Base-by-base conservation (phyloP, 2,113 vertebrate genomes). In the Mesembrinibis cayennensis region DNA sequence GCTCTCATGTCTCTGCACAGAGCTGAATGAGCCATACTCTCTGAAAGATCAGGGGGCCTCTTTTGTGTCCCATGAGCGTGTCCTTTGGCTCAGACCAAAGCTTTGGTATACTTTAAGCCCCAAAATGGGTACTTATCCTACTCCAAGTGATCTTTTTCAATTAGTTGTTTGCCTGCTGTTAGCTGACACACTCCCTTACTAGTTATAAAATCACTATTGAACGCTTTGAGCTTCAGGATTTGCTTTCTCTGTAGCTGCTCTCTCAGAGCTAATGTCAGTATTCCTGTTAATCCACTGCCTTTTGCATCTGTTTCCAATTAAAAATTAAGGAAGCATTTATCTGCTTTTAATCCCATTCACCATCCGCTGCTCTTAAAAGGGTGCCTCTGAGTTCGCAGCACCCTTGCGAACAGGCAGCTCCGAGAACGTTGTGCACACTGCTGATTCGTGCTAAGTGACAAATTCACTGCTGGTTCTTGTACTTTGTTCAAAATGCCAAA, bases 371-470 rank as follows among this genome's bases (percentile, higher is more conserved):
- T 91, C 42, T 79, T 67, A 71, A 90, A 87, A 55, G n/a, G 32
- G 70, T 67, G 23, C 56, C 70, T 83, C 50, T n/a, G 59, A 89
- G 55, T 7, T 70, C 2, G 7, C 72, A 62, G 62, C 0, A 1
- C 50, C 44, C 58, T 49, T 36, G 56, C 47, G 38, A 90, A 53
- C 21, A 78, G 56, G 81, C 89, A 74, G 80, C 61, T 84, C 73
- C 1, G 2, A 63, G 44, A 94, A 44, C 1, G 1, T 1, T 1
- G 5, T 3, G 30, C 42, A 25, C 0, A 0, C 23, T 63, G 63
- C n/a, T 55, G 81, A 82, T 44, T 82, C 56, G 71, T 6, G 52
- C 38, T 7, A 69, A 72, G n/a, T 14, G 34, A 67, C n/a, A 74
- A 82, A 89, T n/a, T 50, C 81, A 59, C 42, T 89, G 63, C 26